These are phyloP conservation scores for Conomelus anceps DNA, from an alignment of 2,888 invertebrate species.

Conservation along the genomic window DNA sequence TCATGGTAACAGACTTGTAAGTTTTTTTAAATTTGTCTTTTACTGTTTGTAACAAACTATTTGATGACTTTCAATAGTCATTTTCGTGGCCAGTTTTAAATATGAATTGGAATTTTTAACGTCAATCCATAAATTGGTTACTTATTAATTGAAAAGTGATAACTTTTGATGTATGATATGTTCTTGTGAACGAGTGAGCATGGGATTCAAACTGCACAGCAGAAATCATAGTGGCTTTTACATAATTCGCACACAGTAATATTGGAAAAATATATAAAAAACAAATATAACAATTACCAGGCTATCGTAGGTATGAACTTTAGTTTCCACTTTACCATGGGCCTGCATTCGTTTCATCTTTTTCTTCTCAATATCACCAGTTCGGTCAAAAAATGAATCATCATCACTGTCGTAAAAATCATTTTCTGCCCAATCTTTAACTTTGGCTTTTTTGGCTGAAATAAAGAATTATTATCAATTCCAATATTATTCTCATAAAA, in stretches of 20 bases:
- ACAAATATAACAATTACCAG: constrained; percentile 33
- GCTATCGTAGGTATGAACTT: constrained; percentile 49
- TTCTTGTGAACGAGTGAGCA: no score
- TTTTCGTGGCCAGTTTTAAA: no score
- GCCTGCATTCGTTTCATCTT: constrained; percentile 66
- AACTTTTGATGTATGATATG: no score
- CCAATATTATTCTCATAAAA: constrained; percentile 9
- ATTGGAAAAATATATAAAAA: neutral
- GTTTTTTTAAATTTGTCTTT: no score
- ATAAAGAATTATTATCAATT: constrained; percentile 18
- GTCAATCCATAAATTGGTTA: no score
- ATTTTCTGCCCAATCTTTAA: constrained; percentile 74
- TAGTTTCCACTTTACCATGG: constrained; percentile 49
- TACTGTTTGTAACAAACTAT: no score
- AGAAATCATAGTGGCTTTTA: neutral
- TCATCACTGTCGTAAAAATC: constrained; percentile 94
- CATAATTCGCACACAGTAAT: no score
- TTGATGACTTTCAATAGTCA: no score
- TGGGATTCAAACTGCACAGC: no score
- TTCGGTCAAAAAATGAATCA: constrained; percentile 90
- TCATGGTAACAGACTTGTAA: no score
- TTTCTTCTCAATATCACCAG: constrained; percentile 81
- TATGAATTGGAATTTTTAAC: no score
- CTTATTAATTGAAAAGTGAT: no score
- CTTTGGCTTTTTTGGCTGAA: constrained; percentile 70